A percentile compares a stretch with the other conserved stretches of the same genome.
Conservation (phyloP, 2,797 vertebrate genomes). For the Myotis pilosus region DNA sequence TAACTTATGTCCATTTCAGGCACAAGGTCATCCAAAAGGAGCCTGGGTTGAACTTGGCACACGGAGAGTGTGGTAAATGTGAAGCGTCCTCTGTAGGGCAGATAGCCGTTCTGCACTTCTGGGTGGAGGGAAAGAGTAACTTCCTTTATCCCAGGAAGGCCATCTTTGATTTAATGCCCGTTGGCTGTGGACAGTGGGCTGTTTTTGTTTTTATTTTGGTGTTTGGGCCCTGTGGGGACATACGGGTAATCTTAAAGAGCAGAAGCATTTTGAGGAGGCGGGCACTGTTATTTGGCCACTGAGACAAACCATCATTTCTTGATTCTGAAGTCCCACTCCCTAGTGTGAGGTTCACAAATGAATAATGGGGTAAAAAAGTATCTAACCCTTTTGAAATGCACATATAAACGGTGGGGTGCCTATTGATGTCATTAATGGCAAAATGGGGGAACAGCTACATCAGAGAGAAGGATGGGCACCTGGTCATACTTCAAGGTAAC, state of each 20-base stretch:
- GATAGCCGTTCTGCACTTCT: not conserved
- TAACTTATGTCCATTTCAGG: conserved; percentile 89
- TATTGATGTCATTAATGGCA: not conserved
- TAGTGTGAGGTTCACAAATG: not conserved
- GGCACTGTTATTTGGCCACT: not conserved
- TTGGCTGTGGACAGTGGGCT: not conserved
- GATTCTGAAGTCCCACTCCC: not conserved
- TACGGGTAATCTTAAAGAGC: not conserved
- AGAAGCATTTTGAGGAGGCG: not conserved
- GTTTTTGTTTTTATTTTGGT: not conserved
- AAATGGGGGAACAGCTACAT: not conserved
- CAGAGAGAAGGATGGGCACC: not conserved
- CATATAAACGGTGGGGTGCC: not conserved
- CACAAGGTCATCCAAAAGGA: conserved; percentile 91
- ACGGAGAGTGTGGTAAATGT: conserved; percentile 90
- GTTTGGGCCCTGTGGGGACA: not conserved
- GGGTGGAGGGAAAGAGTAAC: not conserved
- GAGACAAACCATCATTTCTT: not conserved
- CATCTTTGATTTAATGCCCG: not conserved
- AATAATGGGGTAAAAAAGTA: not conserved
- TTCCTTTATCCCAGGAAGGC: accelerated
- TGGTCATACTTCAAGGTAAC: not conserved
- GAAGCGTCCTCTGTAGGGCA: conserved; percentile 56
- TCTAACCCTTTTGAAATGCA: not conserved
- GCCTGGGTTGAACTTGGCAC: conserved; percentile 85